A percentile compares a stretch with the other conserved stretches of the same genome.
These are phyloP conservation scores for Lithophane leautieri DNA, from an alignment of 2,888 invertebrate species.

Conservation along the genomic window DNA sequence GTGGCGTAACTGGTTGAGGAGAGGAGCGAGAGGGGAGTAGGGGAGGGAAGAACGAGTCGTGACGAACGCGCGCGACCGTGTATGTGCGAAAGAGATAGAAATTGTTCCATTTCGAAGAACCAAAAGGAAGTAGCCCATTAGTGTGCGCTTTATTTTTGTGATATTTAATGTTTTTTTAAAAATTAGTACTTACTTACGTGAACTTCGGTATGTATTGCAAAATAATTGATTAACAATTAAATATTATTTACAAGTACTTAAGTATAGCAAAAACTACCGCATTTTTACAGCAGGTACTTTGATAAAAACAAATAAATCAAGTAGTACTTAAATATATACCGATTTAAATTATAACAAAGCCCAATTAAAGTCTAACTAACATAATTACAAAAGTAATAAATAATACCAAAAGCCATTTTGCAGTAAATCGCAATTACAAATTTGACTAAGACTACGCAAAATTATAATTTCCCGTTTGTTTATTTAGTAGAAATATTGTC, in stretches of 20 bases:
- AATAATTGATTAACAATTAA: not conserved
- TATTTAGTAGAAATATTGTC: constrained; percentile 48
- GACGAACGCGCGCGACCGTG: not conserved
- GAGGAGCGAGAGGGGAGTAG: not conserved
- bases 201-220: not conserved
- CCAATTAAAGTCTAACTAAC: not conserved
- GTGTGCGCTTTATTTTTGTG: not conserved
- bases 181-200: not conserved
- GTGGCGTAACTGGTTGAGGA: constrained; percentile 37
- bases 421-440: constrained; percentile 38
- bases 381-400: constrained; percentile 35
- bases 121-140: not conserved
- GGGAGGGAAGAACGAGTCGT: not conserved
- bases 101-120: not conserved
- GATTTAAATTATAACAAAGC: constrained; percentile 4
- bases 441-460: constrained; percentile 35
- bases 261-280: not conserved
- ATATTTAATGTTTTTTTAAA: not conserved
- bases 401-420: constrained; percentile 36
- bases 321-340: not conserved
- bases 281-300: not conserved
- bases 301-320: not conserved
- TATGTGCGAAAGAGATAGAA: constrained; percentile 30
- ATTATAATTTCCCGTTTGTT: constrained; percentile 57
- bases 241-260: not conserved